Percentiles rank a stretch among this genome's conserved stretches.
phyloP scores from a whole-genome alignment of 2,888 invertebrate species.

The Peribatodes rhomboidaria region DNA sequence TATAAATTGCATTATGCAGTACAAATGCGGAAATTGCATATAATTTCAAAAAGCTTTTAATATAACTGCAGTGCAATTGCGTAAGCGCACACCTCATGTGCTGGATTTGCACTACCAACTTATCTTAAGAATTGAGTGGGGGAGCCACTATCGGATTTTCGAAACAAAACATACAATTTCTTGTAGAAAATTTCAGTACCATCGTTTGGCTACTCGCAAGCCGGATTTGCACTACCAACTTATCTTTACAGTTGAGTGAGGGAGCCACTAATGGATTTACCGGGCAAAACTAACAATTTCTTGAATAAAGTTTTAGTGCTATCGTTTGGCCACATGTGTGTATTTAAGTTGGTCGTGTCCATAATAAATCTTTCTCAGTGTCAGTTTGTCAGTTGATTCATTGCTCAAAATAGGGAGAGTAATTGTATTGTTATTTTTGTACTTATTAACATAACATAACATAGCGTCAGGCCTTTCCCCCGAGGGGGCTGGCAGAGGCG shows the following conservation, averaged over 20 bases:
- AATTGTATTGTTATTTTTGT: neutral
- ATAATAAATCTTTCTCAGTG: constrained; percentile 16
- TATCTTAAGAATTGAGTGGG: neutral
- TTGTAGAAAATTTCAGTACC: neutral
- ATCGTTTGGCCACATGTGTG: neutral
- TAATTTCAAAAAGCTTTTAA: neutral
- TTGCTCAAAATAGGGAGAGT: constrained; percentile 10
- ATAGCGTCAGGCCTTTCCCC: no score
- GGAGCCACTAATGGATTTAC: neutral
- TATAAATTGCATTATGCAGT: no score
- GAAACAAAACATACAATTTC: neutral
- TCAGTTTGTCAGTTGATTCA: constrained; percentile 20
- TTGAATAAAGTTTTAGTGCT: neutral
- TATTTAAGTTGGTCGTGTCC: neutral
- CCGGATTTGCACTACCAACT: neutral
- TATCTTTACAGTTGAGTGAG: neutral
- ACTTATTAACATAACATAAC: no score
- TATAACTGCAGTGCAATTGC: neutral
- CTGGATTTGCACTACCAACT: neutral
- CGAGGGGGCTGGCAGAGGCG: no score
- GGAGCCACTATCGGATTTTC: neutral
- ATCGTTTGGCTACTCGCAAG: neutral
- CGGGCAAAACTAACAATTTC: neutral
- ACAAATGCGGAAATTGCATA: no score
- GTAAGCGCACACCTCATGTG: constrained; percentile 9